Base-by-base conservation (phyloP, 1,140 invertebrate genomes). In the Platyura marginata region DNA sequence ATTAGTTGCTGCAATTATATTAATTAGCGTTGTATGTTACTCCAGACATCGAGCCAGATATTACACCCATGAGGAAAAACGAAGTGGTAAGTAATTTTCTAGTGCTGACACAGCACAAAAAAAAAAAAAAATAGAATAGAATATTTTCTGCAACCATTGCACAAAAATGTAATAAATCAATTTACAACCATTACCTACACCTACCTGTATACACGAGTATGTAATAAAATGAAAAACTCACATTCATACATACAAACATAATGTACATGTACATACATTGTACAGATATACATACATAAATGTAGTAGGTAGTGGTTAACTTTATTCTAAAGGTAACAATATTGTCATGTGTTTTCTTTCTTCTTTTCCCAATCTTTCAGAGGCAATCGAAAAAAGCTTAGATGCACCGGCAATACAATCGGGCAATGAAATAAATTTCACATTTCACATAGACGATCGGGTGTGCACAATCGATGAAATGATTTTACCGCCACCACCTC, bases 11-110 rank as follows among this genome's bases (percentile, higher is more conserved):
- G 52, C 55, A 29, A 58, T 60, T 41, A 56, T 60, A 37, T 52
- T 71, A 16, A 51, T 68, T 3, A 62, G 61, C 16, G 64, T 62
- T 6, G 55, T 71, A 37, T 64, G 64, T 35, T 72, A 70, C 51
- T 72, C 72, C 21, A 63, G 66, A 44, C 72, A 77, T 49, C 68
- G 75, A 1, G 75, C 75, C 21, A 67, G 67, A 48, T 79, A 73
- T 58, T 79, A 77, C 61, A 80, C 70, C 21, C 68, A 71, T 51
- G 77, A 78, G 59, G 73, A 75, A 49, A 70, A 73, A 50, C 51
- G 69, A 25, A 52, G 48, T 49, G 53, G 54, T 18, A 37, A 23
- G 19, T 22, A n/a, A n/a, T n/a, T n/a, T n/a, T n/a, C n/a, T n/a
- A n/a, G n/a, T n/a, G n/a, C n/a, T n/a, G n/a, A n/a, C n/a, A n/a